A percentile compares a stretch with the other conserved stretches of the same genome.
Evolutionary conservation across 1,140 invertebrate species (phyloP).

Genomic region (Mylabris phalerata): DNA sequence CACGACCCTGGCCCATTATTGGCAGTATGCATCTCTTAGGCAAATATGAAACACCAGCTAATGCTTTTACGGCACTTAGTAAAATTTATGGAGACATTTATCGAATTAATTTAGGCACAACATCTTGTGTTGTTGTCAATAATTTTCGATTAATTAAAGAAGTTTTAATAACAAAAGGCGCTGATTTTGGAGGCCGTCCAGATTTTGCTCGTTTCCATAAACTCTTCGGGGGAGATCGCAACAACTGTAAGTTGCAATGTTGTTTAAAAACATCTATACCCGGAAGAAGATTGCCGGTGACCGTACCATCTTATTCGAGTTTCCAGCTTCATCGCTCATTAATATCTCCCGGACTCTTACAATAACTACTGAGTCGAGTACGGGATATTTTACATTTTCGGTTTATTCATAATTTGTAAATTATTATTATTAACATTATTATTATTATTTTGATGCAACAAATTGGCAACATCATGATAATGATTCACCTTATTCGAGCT

Average conservation of each 20-base stretch:
- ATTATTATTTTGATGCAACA: conserved; percentile 1
- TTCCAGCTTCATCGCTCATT: conserved; percentile 22
- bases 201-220: conserved; percentile 69
- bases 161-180: conserved; percentile 72
- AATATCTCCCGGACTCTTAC: conserved; percentile 22
- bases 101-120: conserved; percentile 61
- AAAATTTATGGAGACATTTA: conserved; percentile 70
- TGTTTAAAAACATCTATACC: conserved; percentile 3
- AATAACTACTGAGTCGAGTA: conserved; percentile 17
- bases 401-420: background rate
- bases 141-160: conserved; percentile 66
- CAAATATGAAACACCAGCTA: conserved; percentile 59
- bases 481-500: background rate
- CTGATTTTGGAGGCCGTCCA: conserved; percentile 71
- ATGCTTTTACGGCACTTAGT: conserved; percentile 62
- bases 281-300: conserved; percentile 13
- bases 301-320: conserved; percentile 6
- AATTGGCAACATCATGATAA: too few species aligned
- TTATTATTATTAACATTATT: background rate
- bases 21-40: conserved; percentile 65
- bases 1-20: conserved; percentile 60
- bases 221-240: conserved; percentile 66
- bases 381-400: conserved; percentile 2
- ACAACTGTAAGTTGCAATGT: conserved; percentile 62
- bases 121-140: conserved; percentile 69